These are phyloP conservation scores for Acipenser transmontanus DNA, from an alignment of 2,797 vertebrate genomes.

Conservation along the genomic window DNA sequence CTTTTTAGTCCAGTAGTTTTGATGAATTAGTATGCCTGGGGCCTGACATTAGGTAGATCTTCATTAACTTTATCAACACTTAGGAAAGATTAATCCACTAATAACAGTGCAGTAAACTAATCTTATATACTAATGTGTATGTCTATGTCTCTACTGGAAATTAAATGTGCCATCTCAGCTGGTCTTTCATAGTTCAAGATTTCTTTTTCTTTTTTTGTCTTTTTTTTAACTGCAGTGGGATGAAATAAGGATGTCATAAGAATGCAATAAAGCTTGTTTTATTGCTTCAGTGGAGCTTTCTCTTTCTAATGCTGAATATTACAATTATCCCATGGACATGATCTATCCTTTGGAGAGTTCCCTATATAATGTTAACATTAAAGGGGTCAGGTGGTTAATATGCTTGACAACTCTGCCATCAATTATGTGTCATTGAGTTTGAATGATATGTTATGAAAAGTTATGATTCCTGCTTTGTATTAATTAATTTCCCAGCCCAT, in stretches of 20 bases:
- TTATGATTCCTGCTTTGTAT: slow-evolving; percentile 43
- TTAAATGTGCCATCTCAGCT: too few relatives aligned
- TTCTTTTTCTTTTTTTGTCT: slow-evolving; percentile 27
- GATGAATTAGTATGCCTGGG: too few relatives aligned
- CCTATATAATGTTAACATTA: slow-evolving; percentile 42
- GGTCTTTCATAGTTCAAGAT: background rate
- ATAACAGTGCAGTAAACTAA: too few relatives aligned
- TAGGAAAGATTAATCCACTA: too few relatives aligned
- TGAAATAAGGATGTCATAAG: slow-evolving; percentile 56
- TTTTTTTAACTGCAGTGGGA: slow-evolving; percentile 38
- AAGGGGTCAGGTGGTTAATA: slow-evolving; percentile 46
- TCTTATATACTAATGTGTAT: too few relatives aligned
- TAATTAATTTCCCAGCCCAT: slow-evolving; percentile 19
- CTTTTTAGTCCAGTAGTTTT: too few relatives aligned
- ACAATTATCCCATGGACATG: slow-evolving; percentile 52
- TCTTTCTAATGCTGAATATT: slow-evolving; percentile 36
- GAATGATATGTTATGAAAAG: slow-evolving; percentile 34
- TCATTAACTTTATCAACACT: too few relatives aligned
- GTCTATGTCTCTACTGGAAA: too few relatives aligned
- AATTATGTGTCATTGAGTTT: slow-evolving; percentile 43
- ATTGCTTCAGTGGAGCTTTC: slow-evolving; percentile 43
- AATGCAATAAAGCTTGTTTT: slow-evolving; percentile 59
- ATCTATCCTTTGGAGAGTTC: slow-evolving; percentile 43
- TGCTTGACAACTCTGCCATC: slow-evolving; percentile 37
- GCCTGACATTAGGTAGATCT: too few relatives aligned